Evolutionary conservation across 2,888 invertebrate species (phyloP).

Genomic region (Luperina nickerlii): DNA sequence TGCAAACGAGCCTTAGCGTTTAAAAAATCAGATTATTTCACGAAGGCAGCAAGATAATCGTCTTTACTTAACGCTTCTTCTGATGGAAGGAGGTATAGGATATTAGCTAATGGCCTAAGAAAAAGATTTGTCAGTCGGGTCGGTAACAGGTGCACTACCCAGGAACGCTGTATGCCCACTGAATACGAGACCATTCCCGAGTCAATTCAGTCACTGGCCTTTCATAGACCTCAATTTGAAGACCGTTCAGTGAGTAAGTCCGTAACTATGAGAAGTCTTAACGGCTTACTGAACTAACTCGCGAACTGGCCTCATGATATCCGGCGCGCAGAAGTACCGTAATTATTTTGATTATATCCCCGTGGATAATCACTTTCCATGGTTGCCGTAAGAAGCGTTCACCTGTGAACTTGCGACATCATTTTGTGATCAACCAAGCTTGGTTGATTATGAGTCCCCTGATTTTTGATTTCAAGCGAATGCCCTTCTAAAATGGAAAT

Average conservation of each 20-base stretch:
- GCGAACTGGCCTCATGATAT: background rate
- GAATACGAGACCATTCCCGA: background rate
- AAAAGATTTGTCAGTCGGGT: background rate
- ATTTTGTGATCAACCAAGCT: constrained; percentile 29
- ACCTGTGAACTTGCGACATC: constrained; percentile 43
- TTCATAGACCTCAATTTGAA: background rate
- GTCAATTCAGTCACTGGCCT: background rate
- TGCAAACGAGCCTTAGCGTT: background rate
- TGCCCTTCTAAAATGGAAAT: background rate
- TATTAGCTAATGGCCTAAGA: background rate
- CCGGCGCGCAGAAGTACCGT: background rate
- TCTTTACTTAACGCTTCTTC: background rate
- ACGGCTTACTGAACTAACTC: background rate
- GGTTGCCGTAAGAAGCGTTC: constrained; percentile 43
- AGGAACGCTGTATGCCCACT: background rate
- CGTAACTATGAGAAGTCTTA: background rate
- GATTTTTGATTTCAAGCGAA: background rate
- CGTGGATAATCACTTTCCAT: constrained; percentile 18
- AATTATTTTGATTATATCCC: constrained; percentile 11
- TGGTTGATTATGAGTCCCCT: constrained; percentile 20
- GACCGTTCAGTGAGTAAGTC: background rate
- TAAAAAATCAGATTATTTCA: background rate
- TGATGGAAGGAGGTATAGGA: background rate
- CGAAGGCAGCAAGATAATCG: background rate
- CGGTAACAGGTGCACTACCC: background rate